Base-by-base conservation (phyloP, 2,888 invertebrate genomes). In the Lochmaea capreae region DNA sequence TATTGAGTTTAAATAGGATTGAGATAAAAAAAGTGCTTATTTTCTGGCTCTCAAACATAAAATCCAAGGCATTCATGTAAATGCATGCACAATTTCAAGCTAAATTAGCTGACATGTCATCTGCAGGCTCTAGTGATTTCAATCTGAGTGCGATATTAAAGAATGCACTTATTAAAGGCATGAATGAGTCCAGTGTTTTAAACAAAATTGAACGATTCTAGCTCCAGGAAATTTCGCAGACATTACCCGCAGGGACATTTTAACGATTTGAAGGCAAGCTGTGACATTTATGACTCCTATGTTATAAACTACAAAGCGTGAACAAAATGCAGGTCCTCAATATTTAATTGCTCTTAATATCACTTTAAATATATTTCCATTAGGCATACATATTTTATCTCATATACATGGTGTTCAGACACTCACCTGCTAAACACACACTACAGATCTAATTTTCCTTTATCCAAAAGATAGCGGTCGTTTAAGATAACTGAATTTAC, bases 51-150 rank as follows among this genome's bases (percentile, higher is more conserved):
- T 54, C 39, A 57, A 39, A 54, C 39, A 49, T 65, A 33, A 65
- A 65, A 65, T 65, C 54, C 66, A 33, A 54, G 54, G 67, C 58
- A 43, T 67, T 67, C 26, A 67, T 43, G 58, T 67, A 70, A 70
- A 70, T 63, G 70, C 43, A 70, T 63, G 70, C 63, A 52, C 22
- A 69, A 69, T 69, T 69, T 69, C 62, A 52, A 70, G 70, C 43
- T 63, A 70, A 70, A 70, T 63, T 70, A 70, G 57, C 70, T 63
- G 70, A 65, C 49, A 49, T 63, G 70, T 70, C 70, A 70, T 65
- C 63, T 63, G 9, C 70, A 70, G 63, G 42, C 69, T 63, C 57
- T 18, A 54, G 63, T 70, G 63, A 70, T 70, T 70, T 49, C 63
- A 70, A 57, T 70, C 57, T 63, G 42, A 63, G 49, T 42, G 70